Evolutionary conservation across 2,888 invertebrate genomes (phyloP).

Genomic region (Acanthosepion esculentum): DNA sequence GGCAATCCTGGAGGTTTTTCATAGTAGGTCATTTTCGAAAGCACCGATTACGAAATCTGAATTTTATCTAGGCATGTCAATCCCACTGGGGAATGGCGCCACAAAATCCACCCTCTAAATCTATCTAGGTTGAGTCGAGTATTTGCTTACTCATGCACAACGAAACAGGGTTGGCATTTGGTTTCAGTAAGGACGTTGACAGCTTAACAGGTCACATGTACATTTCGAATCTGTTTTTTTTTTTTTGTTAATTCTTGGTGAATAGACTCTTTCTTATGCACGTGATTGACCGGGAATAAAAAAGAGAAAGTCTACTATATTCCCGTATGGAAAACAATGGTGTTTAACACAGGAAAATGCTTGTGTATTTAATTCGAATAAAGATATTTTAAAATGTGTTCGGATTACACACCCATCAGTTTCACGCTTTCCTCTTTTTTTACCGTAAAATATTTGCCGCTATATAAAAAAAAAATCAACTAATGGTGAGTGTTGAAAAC

Average conservation of each 20-base stretch:
- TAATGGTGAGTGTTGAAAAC: too few species aligned
- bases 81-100: neutral
- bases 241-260: neutral
- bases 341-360: neutral
- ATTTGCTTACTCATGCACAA: neutral
- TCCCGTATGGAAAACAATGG: neutral
- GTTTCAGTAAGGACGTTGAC: neutral
- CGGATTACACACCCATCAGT: too few species aligned
- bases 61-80: neutral
- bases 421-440: too few species aligned
- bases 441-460: too few species aligned
- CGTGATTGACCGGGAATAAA: neutral
- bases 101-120: neutral
- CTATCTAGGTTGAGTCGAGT: neutral
- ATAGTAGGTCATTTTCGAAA: too few species aligned
- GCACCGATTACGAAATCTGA: neutral
- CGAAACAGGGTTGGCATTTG: neutral
- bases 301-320: accelerated
- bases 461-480: too few species aligned
- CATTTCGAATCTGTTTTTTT: neutral
- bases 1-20: too few species aligned
- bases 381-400: too few species aligned
- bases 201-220: neutral
- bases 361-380: too few species aligned
- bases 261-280: neutral